Percentiles rank a stretch among this genome's conserved stretches.
These are phyloP conservation scores for Hucho hucho DNA, from an alignment of 2,113 vertebrate species.

Conservation along the genomic window DNA sequence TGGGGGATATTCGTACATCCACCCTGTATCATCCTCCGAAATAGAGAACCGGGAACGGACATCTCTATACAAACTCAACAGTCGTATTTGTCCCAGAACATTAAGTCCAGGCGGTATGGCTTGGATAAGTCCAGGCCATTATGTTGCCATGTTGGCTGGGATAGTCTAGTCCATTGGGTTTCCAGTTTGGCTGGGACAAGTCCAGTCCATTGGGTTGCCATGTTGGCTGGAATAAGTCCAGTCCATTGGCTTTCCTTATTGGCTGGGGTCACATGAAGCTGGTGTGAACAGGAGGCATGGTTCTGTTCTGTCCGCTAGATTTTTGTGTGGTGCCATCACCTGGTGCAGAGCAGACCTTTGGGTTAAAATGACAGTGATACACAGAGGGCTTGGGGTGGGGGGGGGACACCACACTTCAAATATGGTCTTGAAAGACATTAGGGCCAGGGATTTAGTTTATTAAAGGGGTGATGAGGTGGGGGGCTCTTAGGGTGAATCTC, in stretches of 20 bases:
- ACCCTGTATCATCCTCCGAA: background rate
- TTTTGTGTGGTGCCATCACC: background rate
- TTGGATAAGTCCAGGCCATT: background rate
- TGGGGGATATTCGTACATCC: background rate
- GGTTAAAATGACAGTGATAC: background rate
- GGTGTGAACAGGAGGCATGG: background rate
- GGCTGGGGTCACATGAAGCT: background rate
- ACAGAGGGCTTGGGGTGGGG: background rate
- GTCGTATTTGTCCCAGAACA: background rate
- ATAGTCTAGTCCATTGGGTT: background rate
- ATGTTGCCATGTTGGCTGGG: background rate
- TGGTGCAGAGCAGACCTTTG: background rate
- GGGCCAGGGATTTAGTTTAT: background rate
- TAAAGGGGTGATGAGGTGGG: no score
- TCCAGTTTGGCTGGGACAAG: background rate
- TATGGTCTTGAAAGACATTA: background rate
- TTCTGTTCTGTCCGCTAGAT: slow-evolving; percentile 11
- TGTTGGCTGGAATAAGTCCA: background rate
- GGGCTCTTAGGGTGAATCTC: no score
- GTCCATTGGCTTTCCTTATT: background rate
- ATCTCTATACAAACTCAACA: background rate
- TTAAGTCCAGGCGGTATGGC: background rate
- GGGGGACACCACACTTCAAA: background rate
- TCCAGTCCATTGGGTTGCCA: background rate
- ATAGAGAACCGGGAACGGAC: background rate